Conservation (phyloP, 2,113 vertebrate species). For the Emydura subglobosa region DNA sequence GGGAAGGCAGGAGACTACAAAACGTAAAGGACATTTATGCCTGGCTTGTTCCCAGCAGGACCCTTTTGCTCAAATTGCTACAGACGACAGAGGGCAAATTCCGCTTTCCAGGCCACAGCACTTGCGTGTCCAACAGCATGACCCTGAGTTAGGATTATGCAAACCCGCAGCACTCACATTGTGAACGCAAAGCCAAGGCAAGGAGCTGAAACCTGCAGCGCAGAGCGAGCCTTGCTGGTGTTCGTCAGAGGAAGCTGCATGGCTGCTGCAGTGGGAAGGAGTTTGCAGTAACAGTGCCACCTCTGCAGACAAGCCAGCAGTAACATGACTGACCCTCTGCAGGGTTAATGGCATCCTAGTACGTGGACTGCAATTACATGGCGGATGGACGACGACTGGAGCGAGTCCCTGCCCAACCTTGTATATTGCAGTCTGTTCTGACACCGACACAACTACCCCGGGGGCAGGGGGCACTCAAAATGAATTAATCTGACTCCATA, state of each 20-base stretch:
- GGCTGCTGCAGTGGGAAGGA: not conserved
- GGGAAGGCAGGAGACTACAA: not conserved
- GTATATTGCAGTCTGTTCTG: not conserved
- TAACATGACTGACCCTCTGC: not conserved
- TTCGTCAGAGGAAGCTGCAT: not conserved
- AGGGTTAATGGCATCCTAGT: not conserved
- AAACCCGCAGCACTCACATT: not conserved
- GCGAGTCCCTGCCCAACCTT: slow-evolving; percentile 12
- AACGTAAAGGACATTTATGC: not conserved
- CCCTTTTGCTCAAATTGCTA: not conserved
- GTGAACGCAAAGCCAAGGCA: too few species aligned
- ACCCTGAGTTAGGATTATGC: not conserved
- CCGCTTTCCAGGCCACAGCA: not conserved
- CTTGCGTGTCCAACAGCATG: not conserved
- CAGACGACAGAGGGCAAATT: not conserved
- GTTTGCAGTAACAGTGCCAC: slow-evolving; percentile 29
- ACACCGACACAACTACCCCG: not conserved
- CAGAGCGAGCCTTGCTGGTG: not conserved
- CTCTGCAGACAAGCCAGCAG: slow-evolving; percentile 10
- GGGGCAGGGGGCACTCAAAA: not conserved
- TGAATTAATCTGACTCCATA: not conserved
- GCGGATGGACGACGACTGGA: not conserved
- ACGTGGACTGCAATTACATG: not conserved
- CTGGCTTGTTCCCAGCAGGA: not conserved
- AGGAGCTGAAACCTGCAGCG: not conserved